phyloP scores from a whole-genome alignment of 92 coral and sea anemone genomes.

The Epizoanthus ramosus region DNA sequence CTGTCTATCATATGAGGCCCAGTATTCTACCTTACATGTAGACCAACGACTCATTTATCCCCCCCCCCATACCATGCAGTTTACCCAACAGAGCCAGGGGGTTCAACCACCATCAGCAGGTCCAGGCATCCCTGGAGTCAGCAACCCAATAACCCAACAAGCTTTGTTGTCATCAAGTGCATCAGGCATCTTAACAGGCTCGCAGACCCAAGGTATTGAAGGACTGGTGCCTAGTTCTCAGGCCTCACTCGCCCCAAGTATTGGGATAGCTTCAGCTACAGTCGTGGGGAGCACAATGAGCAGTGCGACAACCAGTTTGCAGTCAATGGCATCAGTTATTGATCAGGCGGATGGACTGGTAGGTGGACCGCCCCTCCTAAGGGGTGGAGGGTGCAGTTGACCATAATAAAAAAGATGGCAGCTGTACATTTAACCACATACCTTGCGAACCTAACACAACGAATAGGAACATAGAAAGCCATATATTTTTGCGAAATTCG shows the following conservation, averaged over 20 bases:
- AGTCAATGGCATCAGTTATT: slow-evolving; percentile 43
- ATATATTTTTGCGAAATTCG: too few relatives aligned
- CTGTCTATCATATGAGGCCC: not conserved
- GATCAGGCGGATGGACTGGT: slow-evolving; percentile 56
- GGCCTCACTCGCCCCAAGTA: slow-evolving; percentile 58
- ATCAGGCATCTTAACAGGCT: slow-evolving; percentile 39
- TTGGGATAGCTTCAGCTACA: slow-evolving; percentile 48
- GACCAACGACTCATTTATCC: not conserved
- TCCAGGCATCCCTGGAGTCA: slow-evolving; percentile 36
- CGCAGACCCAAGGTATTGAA: slow-evolving; percentile 68
- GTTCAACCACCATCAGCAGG: slow-evolving; percentile 44
- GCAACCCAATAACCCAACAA: slow-evolving; percentile 65
- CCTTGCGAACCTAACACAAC: too few relatives aligned
- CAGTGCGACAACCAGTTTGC: slow-evolving; percentile 48
- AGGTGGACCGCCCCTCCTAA: not conserved
- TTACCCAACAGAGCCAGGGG: slow-evolving; percentile 57
- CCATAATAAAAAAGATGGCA: too few relatives aligned
- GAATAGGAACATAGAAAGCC: too few relatives aligned
- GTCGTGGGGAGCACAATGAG: slow-evolving; percentile 44
- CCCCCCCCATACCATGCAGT: slow-evolving; percentile 30
- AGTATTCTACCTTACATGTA: not conserved
- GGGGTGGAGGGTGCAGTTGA: too few relatives aligned
- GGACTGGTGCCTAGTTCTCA: slow-evolving; percentile 61
- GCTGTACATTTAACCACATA: too few relatives aligned
- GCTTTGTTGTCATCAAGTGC: slow-evolving; percentile 57